phyloP scores from a whole-genome alignment of 2,797 vertebrate species.

The Hippopotamyrus pictus region DNA sequence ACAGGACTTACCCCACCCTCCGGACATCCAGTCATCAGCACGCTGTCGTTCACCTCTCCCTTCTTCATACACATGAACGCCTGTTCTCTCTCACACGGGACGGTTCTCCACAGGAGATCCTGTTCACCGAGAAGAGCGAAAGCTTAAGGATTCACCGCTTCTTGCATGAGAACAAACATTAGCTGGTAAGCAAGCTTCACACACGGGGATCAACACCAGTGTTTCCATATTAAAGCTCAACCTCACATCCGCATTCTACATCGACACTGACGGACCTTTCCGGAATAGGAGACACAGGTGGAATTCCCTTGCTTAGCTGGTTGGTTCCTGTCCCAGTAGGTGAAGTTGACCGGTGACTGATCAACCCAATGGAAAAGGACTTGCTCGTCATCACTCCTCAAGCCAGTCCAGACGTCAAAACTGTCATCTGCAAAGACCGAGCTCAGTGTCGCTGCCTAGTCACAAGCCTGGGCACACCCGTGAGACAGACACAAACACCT shows the following conservation, averaged over 20 bases:
- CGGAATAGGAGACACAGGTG: slow-evolving; percentile 77
- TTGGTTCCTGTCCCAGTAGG: slow-evolving; percentile 78
- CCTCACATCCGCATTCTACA: background rate
- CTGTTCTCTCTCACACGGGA: slow-evolving; percentile 60
- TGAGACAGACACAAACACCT: background rate
- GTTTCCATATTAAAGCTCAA: background rate
- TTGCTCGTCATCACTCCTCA: slow-evolving; percentile 54
- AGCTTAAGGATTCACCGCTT: background rate
- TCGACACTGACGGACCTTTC: slow-evolving; percentile 54
- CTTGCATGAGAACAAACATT: background rate
- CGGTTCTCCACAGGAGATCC: slow-evolving; percentile 66
- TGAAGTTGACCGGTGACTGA: slow-evolving; percentile 64
- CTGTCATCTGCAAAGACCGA: slow-evolving; percentile 49
- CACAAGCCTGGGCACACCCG: background rate
- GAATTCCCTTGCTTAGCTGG: slow-evolving; percentile 51
- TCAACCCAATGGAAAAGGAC: slow-evolving; percentile 77
- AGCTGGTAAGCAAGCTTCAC: background rate
- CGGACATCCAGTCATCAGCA: slow-evolving; percentile 55
- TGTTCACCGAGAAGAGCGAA: slow-evolving; percentile 24
- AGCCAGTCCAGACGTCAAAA: slow-evolving; percentile 76
- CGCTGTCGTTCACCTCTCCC: slow-evolving; percentile 61
- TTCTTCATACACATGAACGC: slow-evolving; percentile 81
- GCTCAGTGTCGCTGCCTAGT: background rate
- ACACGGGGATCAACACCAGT: background rate
- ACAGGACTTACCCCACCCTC: slow-evolving; percentile 63